phyloP scores from a whole-genome alignment of 2,888 invertebrate genomes.

The Trisateles emortualis region DNA sequence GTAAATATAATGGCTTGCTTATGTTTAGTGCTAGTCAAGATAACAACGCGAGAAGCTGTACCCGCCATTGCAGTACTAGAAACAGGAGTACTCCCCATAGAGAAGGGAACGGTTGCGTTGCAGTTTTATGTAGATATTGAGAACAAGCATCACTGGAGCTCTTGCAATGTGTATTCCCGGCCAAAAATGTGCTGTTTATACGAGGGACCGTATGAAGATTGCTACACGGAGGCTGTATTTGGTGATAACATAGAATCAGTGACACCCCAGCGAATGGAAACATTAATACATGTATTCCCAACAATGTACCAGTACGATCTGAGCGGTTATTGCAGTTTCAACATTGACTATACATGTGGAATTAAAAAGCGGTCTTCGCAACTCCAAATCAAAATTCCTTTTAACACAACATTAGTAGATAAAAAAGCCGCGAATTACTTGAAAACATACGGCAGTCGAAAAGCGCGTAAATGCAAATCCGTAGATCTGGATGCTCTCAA shows the following conservation, averaged over 20 bases:
- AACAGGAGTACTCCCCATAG: conserved; percentile 67
- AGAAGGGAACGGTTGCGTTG: conserved; percentile 64
- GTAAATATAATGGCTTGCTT: conserved; percentile 29
- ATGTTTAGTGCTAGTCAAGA: conserved; percentile 40
- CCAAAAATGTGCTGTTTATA: conserved; percentile 63
- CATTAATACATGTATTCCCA: conserved; percentile 63
- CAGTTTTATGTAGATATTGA: conserved; percentile 70
- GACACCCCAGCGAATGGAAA: conserved; percentile 58
- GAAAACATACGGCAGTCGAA: conserved; percentile 45
- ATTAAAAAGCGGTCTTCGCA: conserved; percentile 31
- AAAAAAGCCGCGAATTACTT: conserved; percentile 40
- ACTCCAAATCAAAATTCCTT: conserved; percentile 54
- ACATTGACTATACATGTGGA: conserved; percentile 55
- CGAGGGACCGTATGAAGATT: conserved; percentile 55
- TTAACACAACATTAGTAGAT: conserved; percentile 61
- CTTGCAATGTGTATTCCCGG: conserved; percentile 55
- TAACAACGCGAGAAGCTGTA: conserved; percentile 30
- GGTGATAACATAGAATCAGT: conserved; percentile 49
- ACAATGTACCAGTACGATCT: conserved; percentile 65
- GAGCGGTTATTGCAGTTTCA: conserved; percentile 65
- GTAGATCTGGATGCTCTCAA: conserved; percentile 66
- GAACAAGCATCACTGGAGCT: conserved; percentile 53
- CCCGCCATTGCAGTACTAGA: conserved; percentile 60
- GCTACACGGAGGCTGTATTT: conserved; percentile 53
- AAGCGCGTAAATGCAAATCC: conserved; percentile 52